Evolutionary conservation across 2,888 invertebrate genomes (phyloP).

Genomic region (Noctua comes): DNA sequence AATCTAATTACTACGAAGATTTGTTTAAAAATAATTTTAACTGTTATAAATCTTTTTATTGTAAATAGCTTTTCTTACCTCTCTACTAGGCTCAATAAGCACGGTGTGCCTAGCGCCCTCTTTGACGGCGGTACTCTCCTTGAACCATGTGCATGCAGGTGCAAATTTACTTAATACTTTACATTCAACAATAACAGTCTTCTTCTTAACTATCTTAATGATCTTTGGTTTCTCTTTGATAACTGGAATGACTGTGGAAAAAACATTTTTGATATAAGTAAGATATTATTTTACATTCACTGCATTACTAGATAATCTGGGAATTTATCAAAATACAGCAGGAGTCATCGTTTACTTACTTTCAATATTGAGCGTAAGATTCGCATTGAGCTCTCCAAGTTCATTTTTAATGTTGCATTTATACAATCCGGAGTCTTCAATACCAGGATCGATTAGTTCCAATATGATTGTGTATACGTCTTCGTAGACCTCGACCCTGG

Average conservation of each 20-base stretch:
- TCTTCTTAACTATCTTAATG: slow-evolving; percentile 97
- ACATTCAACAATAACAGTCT: slow-evolving; percentile 98
- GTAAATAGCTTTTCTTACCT: slow-evolving; percentile 87
- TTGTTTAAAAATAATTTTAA: neutral
- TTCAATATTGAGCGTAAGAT: slow-evolving; percentile 99
- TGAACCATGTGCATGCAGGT: slow-evolving; percentile 98
- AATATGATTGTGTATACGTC: slow-evolving; percentile 96
- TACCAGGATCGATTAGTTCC: slow-evolving; percentile 96
- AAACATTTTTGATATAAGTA: slow-evolving; percentile 40
- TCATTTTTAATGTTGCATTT: slow-evolving; percentile 99
- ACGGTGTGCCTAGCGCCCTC: slow-evolving; percentile 94
- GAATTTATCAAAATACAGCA: neutral
- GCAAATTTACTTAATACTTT: slow-evolving; percentile 98
- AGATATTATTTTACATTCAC: neutral
- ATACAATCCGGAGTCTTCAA: slow-evolving; percentile 99
- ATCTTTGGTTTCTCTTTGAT: slow-evolving; percentile 98
- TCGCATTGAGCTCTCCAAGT: slow-evolving; percentile 98
- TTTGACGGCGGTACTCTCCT: slow-evolving; percentile 94
- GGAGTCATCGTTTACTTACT: slow-evolving; percentile 91
- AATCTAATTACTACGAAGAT: neutral
- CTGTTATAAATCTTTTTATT: neutral
- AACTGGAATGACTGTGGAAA: slow-evolving; percentile 95
- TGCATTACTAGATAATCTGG: neutral
- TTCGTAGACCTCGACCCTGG: slow-evolving; percentile 93
- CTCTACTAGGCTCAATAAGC: slow-evolving; percentile 94